A percentile compares a stretch with the other conserved stretches of the same genome.
phyloP scores from a whole-genome alignment of 2,113 vertebrate genomes.

The Alouatta palliata region DNA sequence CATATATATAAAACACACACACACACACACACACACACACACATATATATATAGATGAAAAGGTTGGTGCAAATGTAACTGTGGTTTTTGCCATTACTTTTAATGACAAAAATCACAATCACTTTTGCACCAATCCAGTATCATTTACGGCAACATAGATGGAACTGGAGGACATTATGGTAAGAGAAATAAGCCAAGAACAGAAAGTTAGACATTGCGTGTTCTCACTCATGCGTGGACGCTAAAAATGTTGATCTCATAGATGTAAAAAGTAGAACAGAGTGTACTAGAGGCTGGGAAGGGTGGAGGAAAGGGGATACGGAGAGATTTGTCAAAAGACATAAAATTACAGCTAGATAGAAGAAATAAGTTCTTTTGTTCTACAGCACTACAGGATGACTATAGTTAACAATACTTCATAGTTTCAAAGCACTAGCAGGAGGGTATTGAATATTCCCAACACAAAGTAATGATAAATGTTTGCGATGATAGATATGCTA shows the following conservation, averaged over 20 bases:
- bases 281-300: neutral
- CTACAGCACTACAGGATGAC: neutral
- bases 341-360: neutral
- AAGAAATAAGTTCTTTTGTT: neutral
- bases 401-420: neutral
- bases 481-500: neutral
- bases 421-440: neutral
- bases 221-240: neutral
- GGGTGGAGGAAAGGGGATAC: neutral
- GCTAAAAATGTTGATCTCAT: neutral
- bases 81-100: too few relatives aligned
- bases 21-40: too few relatives aligned
- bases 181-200: neutral
- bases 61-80: too few relatives aligned
- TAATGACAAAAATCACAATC: too few relatives aligned
- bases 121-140: too few relatives aligned
- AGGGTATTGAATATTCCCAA: neutral
- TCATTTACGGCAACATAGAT: neutral
- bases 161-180: neutral
- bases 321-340: neutral
- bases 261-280: neutral
- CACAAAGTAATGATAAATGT: neutral
- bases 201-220: neutral
- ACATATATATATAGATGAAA: too few relatives aligned
- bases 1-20: too few relatives aligned